Conservation (phyloP, 1,140 invertebrate species). For the Halesus radiatus region DNA sequence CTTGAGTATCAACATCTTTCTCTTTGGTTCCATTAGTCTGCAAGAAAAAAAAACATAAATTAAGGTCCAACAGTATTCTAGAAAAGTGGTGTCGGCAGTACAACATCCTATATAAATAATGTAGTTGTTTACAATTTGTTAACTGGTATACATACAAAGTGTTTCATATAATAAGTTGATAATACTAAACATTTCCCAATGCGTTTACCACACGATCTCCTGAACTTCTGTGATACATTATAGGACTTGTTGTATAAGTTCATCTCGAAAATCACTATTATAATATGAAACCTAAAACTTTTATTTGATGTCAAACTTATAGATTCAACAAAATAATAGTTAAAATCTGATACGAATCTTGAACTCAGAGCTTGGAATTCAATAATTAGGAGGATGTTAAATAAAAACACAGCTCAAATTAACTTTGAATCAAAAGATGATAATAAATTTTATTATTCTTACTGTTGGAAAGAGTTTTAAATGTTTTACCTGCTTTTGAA, state of each 20-base stretch:
- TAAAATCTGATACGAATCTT: constrained; percentile 12
- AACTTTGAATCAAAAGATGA: background rate
- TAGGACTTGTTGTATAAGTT: no score
- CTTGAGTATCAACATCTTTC: constrained; percentile 48
- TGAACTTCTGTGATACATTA: no score
- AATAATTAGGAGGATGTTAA: background rate
- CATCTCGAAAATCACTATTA: no score
- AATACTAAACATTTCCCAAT: no score
- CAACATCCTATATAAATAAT: background rate
- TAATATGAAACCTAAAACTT: no score
- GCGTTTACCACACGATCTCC: no score
- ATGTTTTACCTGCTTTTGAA: background rate
- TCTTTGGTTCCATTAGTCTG: constrained; percentile 62
- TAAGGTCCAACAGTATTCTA: background rate
- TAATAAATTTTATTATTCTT: background rate
- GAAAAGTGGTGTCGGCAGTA: background rate
- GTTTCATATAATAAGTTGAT: no score
- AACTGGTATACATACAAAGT: no score
- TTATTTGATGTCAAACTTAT: no score
- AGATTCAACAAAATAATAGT: constrained; percentile 36
- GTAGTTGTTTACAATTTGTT: background rate
- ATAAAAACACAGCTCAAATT: background rate
- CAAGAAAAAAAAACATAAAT: constrained; percentile 23
- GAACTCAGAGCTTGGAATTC: background rate
- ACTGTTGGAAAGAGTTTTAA: background rate